These are phyloP conservation scores for Plotosus lineatus DNA, from an alignment of 2,113 vertebrate genomes.

Conservation along the genomic window DNA sequence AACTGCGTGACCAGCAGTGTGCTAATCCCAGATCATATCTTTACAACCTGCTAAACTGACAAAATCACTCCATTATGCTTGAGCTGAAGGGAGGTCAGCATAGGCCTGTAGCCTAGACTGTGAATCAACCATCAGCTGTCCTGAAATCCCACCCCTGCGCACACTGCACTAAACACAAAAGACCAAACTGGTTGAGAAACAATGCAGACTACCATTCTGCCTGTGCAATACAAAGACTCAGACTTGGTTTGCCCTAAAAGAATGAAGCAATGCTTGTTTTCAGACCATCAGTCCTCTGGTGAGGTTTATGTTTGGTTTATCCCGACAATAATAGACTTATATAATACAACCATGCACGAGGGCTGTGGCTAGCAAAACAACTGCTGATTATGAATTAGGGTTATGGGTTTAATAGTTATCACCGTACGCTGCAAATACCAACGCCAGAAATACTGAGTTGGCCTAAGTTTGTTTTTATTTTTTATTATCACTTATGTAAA, in stretches of 20 bases:
- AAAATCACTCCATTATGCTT: neutral
- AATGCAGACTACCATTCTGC: neutral
- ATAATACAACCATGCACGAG: neutral
- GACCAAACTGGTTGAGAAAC: neutral
- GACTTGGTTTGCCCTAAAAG: neutral
- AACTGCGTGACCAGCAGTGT: slow-evolving; percentile 3
- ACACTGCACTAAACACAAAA: neutral
- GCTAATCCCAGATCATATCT: neutral
- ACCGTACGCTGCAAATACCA: neutral
- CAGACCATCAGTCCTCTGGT: neutral
- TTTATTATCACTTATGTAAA: no score
- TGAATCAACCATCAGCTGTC: neutral
- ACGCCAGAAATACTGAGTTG: no score
- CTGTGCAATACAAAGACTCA: neutral
- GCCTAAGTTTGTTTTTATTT: no score
- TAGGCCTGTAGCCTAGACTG: neutral
- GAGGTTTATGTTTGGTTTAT: neutral
- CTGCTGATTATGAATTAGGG: neutral
- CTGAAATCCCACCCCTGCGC: neutral
- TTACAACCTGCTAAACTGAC: neutral
- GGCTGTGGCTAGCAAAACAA: neutral
- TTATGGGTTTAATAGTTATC: neutral
- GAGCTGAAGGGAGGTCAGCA: neutral
- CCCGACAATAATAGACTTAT: neutral
- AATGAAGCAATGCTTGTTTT: neutral